Percentiles rank a stretch among this genome's conserved stretches.
phyloP scores from a whole-genome alignment of 2,113 vertebrate species.

The Thunnus thynnus region DNA sequence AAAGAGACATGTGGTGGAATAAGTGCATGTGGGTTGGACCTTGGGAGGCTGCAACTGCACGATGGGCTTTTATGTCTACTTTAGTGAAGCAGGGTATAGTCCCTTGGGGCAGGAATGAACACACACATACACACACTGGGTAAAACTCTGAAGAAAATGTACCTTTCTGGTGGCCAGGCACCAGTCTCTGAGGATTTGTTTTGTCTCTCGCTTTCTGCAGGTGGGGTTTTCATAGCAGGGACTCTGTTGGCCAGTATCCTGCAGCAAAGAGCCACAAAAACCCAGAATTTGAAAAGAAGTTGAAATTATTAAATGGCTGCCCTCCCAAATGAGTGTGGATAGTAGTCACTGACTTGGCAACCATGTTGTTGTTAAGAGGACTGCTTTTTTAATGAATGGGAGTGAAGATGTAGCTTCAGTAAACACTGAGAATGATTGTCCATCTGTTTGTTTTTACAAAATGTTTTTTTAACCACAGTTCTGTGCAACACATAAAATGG shows the following conservation, averaged over 20 bases:
- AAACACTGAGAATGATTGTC: conserved; percentile 21
- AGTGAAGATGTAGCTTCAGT: conserved; percentile 36
- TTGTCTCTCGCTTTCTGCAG: conserved; percentile 40
- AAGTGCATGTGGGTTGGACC: conserved; percentile 55
- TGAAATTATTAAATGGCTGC: conserved; percentile 43
- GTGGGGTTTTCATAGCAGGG: conserved; percentile 49
- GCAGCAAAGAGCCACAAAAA: conserved; percentile 23
- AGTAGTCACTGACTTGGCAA: conserved; percentile 43
- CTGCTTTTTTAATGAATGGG: conserved; percentile 30
- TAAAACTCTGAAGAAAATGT: conserved; percentile 38
- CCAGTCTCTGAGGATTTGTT: conserved; percentile 42
- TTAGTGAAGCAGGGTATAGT: conserved; percentile 49
- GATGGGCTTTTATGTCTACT: conserved; percentile 68
- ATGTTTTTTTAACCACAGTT: conserved; percentile 42
- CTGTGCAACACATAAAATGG: conserved; percentile 20
- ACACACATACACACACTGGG: conserved; percentile 19
- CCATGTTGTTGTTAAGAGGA: conserved; percentile 14
- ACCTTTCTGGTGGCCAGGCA: conserved; percentile 43
- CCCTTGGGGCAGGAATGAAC: conserved; percentile 45
- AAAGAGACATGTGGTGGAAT: conserved; percentile 58
- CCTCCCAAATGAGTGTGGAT: conserved; percentile 35
- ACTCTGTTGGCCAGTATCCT: conserved; percentile 23
- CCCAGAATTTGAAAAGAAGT: conserved; percentile 23
- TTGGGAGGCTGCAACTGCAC: conserved; percentile 29
- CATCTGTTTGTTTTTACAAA: conserved; percentile 56